Base-by-base conservation (phyloP, 2,113 vertebrate species). In the Synodontis membranacea region DNA sequence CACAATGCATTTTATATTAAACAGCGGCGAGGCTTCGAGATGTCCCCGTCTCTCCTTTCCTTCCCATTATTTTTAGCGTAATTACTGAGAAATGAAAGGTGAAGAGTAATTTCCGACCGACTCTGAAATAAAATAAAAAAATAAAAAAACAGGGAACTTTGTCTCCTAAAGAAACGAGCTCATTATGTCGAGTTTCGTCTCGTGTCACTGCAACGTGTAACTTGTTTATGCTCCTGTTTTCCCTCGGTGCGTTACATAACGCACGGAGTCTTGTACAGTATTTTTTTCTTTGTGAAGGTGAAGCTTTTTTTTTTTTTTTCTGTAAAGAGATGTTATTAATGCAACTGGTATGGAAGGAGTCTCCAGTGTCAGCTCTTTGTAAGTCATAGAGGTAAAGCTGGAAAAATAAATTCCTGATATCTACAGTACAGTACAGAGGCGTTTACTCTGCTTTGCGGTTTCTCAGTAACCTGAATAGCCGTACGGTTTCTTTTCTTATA, bases 231-330 rank as follows among this genome's bases (percentile, higher is more conserved):
- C 31, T 11, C 15, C 54, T 39, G 19, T 8, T 25, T 17, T 54
- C 11, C 25, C 11, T 3, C 80, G n/a, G 56, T 39, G 56, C 21
- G 21, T 64, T 48, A 3, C 62, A 14, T 31, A 11, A 10, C 31
- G 80, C n/a, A 10, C 31, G 80, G 58, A 11, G 6, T 52, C 37
- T 10, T 52, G 6, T 14, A 31, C 70, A 31, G n/a, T n/a, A n/a
- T n/a, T n/a, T n/a, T n/a, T n/a, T n/a, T n/a, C n/a, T 84, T 84
- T 60, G 54, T 60, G 54, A 75, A 39, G 39, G 66, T n/a, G n/a
- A n/a, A n/a, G n/a, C n/a, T n/a, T n/a, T n/a, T n/a, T n/a, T n/a
- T n/a, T n/a, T n/a, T n/a, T n/a, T 25, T 25, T 58, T 58, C 21
- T 7, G 19, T 58, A 58, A 58, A 23, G 54, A 58, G 54, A 58